Conservation (phyloP, 2,113 vertebrate genomes). For the Psophia crepitans region DNA sequence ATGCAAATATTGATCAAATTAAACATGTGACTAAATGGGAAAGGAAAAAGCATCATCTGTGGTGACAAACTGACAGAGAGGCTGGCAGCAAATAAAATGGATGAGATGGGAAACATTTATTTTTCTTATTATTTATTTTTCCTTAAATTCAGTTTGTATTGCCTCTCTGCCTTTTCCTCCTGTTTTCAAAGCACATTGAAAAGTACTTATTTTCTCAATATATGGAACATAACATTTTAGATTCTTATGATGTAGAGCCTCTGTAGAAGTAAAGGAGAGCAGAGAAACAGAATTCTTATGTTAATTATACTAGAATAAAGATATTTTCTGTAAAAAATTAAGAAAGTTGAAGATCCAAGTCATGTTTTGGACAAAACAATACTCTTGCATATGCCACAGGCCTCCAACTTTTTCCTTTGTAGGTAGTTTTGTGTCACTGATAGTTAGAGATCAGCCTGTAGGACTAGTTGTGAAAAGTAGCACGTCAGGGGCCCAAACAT, state of each 20-base stretch:
- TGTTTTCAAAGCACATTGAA: not conserved
- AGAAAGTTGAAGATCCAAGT: not conserved
- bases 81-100: not conserved
- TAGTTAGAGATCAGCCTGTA: not conserved
- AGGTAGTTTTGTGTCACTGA: not conserved
- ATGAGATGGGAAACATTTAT: not conserved
- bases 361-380: not conserved
- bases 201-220: not conserved
- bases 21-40: not conserved
- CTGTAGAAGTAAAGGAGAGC: not conserved
- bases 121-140: not conserved
- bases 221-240: not conserved
- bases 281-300: not conserved
- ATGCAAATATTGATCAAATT: slow-evolving; percentile 38
- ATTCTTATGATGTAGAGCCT: not conserved
- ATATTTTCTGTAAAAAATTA: not conserved
- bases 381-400: fast-evolving
- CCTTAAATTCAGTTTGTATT: not conserved
- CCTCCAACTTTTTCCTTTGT: not conserved
- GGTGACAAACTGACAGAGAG: not conserved
- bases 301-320: not conserved
- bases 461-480: not conserved
- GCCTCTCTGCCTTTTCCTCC: not conserved
- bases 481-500: not conserved
- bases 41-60: not conserved